These are phyloP conservation scores for Clarias macrocephalus DNA, from an alignment of 2,113 vertebrate genomes.

Conservation along the genomic window DNA sequence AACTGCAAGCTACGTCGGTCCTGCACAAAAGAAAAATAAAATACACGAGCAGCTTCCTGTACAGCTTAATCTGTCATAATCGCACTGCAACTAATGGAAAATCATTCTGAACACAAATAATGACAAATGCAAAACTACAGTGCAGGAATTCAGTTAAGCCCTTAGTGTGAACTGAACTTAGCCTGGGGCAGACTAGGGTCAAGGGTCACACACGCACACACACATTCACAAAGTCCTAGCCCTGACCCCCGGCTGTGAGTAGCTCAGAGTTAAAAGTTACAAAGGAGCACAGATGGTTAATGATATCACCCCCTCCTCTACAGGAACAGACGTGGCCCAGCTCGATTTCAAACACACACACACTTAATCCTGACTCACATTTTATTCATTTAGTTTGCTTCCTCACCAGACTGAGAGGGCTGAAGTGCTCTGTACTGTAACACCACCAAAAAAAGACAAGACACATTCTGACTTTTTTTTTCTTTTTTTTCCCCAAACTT, in stretches of 20 bases:
- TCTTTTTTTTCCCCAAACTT: background rate
- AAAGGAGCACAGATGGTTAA: slow-evolving; percentile 50
- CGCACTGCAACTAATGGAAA: background rate
- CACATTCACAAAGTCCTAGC: slow-evolving; percentile 12
- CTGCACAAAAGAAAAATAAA: too few relatives aligned
- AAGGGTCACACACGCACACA: slow-evolving; percentile 39
- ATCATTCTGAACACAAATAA: background rate
- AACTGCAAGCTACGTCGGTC: too few relatives aligned
- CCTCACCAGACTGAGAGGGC: background rate
- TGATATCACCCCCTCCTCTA: background rate
- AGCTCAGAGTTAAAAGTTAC: background rate
- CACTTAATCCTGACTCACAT: background rate
- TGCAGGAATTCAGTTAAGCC: slow-evolving; percentile 40
- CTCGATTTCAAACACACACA: slow-evolving; percentile 4
- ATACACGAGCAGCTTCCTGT: background rate
- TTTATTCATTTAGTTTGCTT: background rate
- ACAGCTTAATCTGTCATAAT: too few relatives aligned
- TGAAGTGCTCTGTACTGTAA: too few relatives aligned
- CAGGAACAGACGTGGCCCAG: background rate
- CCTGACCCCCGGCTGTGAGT: slow-evolving; percentile 21
- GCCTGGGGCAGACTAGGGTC: slow-evolving; percentile 35
- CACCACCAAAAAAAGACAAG: background rate
- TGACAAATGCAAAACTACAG: background rate
- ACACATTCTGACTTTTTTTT: background rate
- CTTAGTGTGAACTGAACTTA: slow-evolving; percentile 26